Percentiles rank a stretch among this genome's conserved stretches.
Evolutionary conservation across 2,113 vertebrate genomes (phyloP).

Genomic region (Engraulis encrasicolus): DNA sequence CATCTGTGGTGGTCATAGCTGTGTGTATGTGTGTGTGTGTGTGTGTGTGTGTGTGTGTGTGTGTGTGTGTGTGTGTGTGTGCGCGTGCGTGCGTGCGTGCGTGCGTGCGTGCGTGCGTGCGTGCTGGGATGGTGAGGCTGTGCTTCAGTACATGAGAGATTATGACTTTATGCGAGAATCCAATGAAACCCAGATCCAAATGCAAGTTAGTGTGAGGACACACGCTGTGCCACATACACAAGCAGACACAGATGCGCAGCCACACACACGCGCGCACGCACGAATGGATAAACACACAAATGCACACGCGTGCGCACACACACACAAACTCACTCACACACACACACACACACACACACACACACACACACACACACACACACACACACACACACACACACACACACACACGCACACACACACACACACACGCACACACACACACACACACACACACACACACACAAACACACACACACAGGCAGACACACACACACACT

Average conservation of each 20-base stretch:
- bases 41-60: too few species aligned
- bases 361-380: neutral
- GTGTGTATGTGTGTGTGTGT: too few species aligned
- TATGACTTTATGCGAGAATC: neutral
- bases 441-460: constrained; percentile 23
- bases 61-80: neutral
- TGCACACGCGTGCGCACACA: constrained; percentile 23
- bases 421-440: constrained; percentile 23
- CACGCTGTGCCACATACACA: neutral
- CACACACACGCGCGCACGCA: constrained; percentile 18
- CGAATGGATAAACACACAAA: neutral
- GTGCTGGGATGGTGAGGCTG: neutral
- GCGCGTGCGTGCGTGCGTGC: neutral
- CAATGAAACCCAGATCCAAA: neutral
- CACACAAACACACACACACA: too few species aligned
- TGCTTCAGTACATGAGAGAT: neutral
- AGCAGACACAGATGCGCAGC: neutral
- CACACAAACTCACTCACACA: constrained; percentile 17
- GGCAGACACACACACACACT: too few species aligned
- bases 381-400: neutral
- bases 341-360: neutral
- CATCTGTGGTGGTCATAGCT: too few species aligned
- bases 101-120: neutral
- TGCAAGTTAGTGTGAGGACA: neutral
- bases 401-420: constrained; percentile 3